A percentile compares a stretch with the other conserved stretches of the same genome.
Evolutionary conservation across 2,797 vertebrate species (phyloP).

Genomic region (Anas bahamensis): DNA sequence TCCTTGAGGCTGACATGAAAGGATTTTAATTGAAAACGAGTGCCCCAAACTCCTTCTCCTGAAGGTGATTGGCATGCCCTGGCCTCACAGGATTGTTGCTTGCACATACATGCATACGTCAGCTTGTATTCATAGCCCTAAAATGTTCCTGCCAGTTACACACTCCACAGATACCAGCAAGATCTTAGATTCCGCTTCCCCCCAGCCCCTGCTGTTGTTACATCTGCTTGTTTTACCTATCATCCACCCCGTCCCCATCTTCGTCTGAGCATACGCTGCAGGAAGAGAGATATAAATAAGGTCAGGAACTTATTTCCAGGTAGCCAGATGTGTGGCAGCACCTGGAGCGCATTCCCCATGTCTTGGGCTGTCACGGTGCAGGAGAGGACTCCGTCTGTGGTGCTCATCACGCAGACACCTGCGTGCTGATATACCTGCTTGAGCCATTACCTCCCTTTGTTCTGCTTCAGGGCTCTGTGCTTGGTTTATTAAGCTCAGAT

Average conservation of each 20-base stretch:
- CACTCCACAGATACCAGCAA: constrained; percentile 2
- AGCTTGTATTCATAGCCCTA: neutral
- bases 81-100: neutral
- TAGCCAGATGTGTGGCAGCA: neutral
- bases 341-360: neutral
- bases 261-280: neutral
- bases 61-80: neutral
- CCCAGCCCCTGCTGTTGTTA: neutral
- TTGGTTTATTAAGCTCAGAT: neutral
- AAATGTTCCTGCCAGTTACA: neutral
- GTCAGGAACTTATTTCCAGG: neutral
- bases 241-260: neutral
- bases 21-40: neutral
- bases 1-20: neutral
- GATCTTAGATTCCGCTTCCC: neutral
- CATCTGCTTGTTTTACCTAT: neutral
- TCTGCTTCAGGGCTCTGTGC: neutral
- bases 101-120: neutral
- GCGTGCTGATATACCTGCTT: neutral
- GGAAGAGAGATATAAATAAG: neutral
- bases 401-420: neutral
- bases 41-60: constrained; percentile 23
- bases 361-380: neutral
- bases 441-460: neutral
- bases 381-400: neutral